Percentiles rank a stretch among this genome's conserved stretches.
Conservation (phyloP, 2,113 vertebrate genomes). For the Vimba vimba region DNA sequence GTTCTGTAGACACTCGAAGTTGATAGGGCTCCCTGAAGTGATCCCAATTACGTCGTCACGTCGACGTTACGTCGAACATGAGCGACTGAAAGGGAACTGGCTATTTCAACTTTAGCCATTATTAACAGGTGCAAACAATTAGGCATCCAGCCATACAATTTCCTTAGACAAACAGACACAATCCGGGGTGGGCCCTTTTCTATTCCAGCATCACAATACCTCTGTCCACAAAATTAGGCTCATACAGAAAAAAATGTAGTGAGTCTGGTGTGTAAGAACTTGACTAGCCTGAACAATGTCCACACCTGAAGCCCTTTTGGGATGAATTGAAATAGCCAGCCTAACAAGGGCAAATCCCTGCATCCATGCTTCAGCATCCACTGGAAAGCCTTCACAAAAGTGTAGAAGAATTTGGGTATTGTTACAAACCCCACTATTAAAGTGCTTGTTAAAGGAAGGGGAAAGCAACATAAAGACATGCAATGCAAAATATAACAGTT, state of each 20-base stretch:
- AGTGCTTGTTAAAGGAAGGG: no score
- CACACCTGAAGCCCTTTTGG: neutral
- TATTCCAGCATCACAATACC: neutral
- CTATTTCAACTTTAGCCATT: neutral
- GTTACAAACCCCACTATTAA: no score
- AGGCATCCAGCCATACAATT: neutral
- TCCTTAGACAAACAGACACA: neutral
- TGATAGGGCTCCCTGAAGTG: no score
- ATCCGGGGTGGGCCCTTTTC: neutral
- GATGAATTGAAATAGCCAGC: neutral
- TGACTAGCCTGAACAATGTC: neutral
- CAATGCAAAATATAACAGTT: no score
- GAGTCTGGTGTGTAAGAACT: neutral
- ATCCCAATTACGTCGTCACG: no score
- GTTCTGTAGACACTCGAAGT: no score
- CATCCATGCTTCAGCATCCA: neutral
- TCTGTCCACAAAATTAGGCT: neutral
- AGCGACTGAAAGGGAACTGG: neutral
- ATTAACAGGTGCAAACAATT: neutral
- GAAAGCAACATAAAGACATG: no score
- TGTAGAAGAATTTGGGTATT: neutral
- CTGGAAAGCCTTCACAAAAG: neutral
- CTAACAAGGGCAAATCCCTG: neutral
- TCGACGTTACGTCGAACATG: no score
- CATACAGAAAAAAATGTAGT: neutral